Conservation (phyloP, 2,113 vertebrate species). For the mouse (Mus musculus) region GRCm39 chr1:91112001-91112500, state of each 20-base stretch:
- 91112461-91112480: background rate
- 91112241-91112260: background rate
- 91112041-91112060: background rate
- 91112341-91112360: fast-evolving
- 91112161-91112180: no score
- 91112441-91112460: background rate
- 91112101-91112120: background rate
- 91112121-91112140: background rate
- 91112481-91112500: no score
- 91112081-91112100: background rate
- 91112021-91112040: background rate
- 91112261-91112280: background rate
- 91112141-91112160: background rate
- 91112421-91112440: background rate
- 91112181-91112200: background rate
- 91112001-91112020: background rate
- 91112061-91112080: no score
- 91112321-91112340: background rate
- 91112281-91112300: background rate
- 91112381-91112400: background rate
- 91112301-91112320: background rate
- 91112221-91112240: background rate
- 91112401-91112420: background rate
- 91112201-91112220: background rate
- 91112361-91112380: background rate